Evolutionary conservation across 2,113 vertebrate genomes (phyloP), one percentile per base, ranked within the genome.

Genomic region (Lepidothrix coronata): DNA sequence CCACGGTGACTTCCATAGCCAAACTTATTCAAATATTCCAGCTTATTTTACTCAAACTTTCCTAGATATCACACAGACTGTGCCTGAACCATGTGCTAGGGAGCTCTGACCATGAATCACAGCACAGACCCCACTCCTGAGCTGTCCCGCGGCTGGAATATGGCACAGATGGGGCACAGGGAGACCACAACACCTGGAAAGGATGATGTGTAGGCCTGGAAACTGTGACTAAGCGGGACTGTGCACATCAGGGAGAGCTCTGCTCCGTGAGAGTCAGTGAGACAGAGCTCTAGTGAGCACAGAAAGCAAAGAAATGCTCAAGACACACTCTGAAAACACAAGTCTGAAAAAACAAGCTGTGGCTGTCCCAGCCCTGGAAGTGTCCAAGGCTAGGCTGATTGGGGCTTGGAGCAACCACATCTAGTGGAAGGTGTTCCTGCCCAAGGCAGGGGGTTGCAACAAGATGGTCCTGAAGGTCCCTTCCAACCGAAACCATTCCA

Each of bases 151-250:
- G 2, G 8, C 51, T 35, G 57, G n/a, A n/a, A 58, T 24, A 15
- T 28, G 20, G 41, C 54, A 35, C 0, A 7, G 28, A 23, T 5
- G 14, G 14, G 10, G 37, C n/a, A 70, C 11, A 7, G 1, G 4
- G 41, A 59, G 75, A 23, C 23, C 37, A 46, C 1, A 3, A 5
- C n/a, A n/a, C 51, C 43, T 28, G 33, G 15, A 43, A 49, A 16
- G 35, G 39, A 23, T 25, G 35, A 16, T 2, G 11, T 1, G 28
- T 9, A 10, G 48, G 27, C 27, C 39, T n/a, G 46, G 33, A 54
- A 58, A 59, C 16, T 25, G 28, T 0, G 4, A 25, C 54, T 23
- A 12, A 6, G 19, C 1, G 9, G 44, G 75, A 49, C 9, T 2
- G 1, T 30, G 12, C 12, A 1, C 25, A 2, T 1, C 35, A 24